phyloP scores from a whole-genome alignment of 2,113 vertebrate genomes.

The Telmatochromis sp. region DNA sequence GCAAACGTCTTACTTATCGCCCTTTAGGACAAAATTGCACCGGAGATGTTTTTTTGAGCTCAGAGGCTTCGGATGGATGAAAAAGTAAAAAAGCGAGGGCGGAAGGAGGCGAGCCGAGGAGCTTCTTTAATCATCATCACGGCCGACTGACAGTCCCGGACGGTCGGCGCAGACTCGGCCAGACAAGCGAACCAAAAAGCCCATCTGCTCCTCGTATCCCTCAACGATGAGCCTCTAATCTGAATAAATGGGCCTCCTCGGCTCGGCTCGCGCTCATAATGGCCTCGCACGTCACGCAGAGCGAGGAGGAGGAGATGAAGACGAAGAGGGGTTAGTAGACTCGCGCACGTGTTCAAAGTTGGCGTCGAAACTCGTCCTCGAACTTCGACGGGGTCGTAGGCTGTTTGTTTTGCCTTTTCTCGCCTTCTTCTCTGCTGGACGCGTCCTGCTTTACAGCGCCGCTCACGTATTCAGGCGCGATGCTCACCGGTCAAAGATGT shows the following conservation, averaged over 20 bases:
- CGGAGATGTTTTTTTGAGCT: accelerated
- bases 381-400: neutral
- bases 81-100: neutral
- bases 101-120: constrained; percentile 6
- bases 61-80: neutral
- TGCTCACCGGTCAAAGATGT: accelerated
- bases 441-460: accelerated
- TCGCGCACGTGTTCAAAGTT: neutral
- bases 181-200: constrained; percentile 22
- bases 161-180: neutral
- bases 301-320: neutral
- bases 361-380: neutral
- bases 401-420: neutral
- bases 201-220: constrained; percentile 65
- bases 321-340: neutral
- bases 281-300: constrained; percentile 19
- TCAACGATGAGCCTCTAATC: constrained; percentile 61
- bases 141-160: constrained; percentile 36
- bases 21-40: neutral
- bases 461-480: neutral
- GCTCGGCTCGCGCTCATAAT: constrained; percentile 10
- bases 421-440: too few species aligned
- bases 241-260: constrained; percentile 64
- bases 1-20: neutral
- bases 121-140: constrained; percentile 70